Evolutionary conservation across 1,140 invertebrate species (phyloP).

Genomic region (Hyles vespertilio): DNA sequence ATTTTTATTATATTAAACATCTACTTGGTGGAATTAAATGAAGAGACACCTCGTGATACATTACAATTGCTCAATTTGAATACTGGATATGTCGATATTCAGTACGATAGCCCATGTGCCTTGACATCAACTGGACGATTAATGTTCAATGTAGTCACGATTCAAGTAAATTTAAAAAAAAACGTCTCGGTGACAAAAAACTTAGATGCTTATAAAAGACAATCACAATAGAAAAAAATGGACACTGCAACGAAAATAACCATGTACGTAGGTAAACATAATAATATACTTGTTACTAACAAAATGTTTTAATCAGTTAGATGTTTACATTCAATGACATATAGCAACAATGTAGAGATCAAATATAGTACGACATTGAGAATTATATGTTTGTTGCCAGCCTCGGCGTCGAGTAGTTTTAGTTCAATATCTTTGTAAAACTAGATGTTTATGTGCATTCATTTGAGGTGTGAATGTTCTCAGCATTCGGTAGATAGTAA

Average conservation of each 20-base stretch:
- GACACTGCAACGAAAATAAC: constrained; percentile 1
- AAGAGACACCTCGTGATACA: not conserved
- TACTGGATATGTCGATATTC: not conserved
- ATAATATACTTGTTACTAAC: no score
- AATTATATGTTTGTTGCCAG: constrained; percentile 42
- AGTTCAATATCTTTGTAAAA: constrained; percentile 67
- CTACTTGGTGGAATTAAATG: not conserved
- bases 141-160: no score
- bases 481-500: constrained; percentile 71
- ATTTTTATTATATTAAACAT: not conserved
- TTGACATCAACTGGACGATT: constrained; percentile 2
- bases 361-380: no score
- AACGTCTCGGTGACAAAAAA: no score
- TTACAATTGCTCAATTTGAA: constrained; percentile 2
- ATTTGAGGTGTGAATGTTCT: constrained; percentile 57
- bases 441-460: constrained; percentile 67
- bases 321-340: no score
- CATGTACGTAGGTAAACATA: not conserved
- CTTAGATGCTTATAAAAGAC: no score
- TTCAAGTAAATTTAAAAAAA: no score
- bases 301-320: no score
- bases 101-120: constrained; percentile 8
- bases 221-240: no score
- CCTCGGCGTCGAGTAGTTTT: constrained; percentile 50
- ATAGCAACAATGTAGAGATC: no score